These are phyloP conservation scores for Lacerta agilis DNA, from an alignment of 2,797 vertebrate genomes.

Conservation along the genomic window DNA sequence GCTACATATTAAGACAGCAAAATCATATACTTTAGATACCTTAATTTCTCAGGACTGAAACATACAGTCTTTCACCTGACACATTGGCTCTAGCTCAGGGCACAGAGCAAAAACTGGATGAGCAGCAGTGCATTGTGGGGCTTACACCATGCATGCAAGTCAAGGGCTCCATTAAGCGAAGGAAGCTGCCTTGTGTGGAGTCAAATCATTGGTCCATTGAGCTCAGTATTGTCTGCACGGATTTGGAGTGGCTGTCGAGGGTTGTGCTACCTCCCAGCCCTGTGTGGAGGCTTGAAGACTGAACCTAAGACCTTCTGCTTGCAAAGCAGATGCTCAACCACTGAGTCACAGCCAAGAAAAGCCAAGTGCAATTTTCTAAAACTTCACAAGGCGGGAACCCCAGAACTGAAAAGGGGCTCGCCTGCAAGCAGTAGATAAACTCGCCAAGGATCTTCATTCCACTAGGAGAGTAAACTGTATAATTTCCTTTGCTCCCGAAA, in stretches of 20 bases:
- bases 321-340: too few species aligned
- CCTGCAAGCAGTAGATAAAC: background rate
- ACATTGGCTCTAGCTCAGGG: background rate
- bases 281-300: too few species aligned
- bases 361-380: background rate
- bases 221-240: too few species aligned
- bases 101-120: background rate
- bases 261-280: too few species aligned
- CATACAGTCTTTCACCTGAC: background rate
- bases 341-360: background rate
- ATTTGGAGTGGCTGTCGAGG: too few species aligned
- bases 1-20: background rate
- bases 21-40: background rate
- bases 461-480: background rate
- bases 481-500: background rate
- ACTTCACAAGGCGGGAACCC: background rate
- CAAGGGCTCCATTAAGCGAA: background rate
- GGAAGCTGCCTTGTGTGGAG: too few species aligned
- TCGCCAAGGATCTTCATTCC: background rate
- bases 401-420: background rate
- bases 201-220: too few species aligned
- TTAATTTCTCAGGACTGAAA: background rate
- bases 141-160: background rate
- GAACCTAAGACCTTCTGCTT: too few species aligned
- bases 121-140: background rate